Evolutionary conservation across 2,113 vertebrate genomes (phyloP).

Genomic region (Monopterus albus): DNA sequence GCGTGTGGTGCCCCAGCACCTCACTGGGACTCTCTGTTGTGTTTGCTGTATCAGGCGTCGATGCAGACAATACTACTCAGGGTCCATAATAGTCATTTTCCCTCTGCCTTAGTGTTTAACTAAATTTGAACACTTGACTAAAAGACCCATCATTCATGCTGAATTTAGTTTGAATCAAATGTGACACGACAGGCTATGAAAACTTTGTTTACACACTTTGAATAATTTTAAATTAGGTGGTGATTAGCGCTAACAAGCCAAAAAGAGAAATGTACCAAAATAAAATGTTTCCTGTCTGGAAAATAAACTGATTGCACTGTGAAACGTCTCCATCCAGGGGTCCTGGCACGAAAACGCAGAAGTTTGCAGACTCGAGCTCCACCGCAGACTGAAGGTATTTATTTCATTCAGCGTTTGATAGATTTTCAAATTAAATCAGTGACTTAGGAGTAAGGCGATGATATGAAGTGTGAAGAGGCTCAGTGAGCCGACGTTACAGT

Average conservation of each 20-base stretch:
- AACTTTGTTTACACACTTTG: conserved; percentile 2
- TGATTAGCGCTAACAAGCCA: conserved; percentile 17
- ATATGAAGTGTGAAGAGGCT: conserved; percentile 42
- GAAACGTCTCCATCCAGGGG: not conserved
- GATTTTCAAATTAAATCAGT: conserved; percentile 40
- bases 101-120: not conserved
- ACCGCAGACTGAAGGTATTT: not conserved
- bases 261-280: conserved; percentile 6
- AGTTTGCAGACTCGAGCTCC: conserved; percentile 28
- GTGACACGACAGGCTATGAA: not conserved
- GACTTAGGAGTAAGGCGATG: conserved; percentile 23
- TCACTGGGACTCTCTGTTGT: no score
- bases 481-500: conserved; percentile 21
- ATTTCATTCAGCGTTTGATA: conserved; percentile 20
- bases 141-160: not conserved
- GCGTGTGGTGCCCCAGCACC: no score
- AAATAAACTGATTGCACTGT: conserved; percentile 9
- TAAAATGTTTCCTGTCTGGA: conserved; percentile 17
- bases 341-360: not conserved
- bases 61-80: no score
- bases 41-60: no score
- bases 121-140: not conserved
- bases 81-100: no score
- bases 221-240: conserved; percentile 24
- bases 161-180: conserved; percentile 15